Percentiles rank a stretch among this genome's conserved stretches.
These are phyloP conservation scores for Brachionus angularis DNA, from an alignment of 1,140 invertebrate species.

Conservation along the genomic window DNA sequence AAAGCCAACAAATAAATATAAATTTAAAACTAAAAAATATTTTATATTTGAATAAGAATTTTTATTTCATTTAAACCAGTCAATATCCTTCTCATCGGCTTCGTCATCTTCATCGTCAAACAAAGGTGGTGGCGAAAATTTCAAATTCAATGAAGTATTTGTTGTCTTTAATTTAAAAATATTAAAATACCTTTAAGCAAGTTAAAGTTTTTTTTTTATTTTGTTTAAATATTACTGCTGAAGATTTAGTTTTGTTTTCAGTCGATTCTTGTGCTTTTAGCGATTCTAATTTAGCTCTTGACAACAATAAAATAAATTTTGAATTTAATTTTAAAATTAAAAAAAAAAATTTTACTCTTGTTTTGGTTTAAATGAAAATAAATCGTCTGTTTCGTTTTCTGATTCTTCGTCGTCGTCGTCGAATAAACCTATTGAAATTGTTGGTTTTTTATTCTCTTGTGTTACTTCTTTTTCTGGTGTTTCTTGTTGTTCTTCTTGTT, in stretches of 20 bases:
- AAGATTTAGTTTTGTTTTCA: constrained; percentile 14
- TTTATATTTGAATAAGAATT: neutral
- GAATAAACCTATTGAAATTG: constrained; percentile 34
- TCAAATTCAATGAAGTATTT: neutral
- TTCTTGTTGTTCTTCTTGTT: neutral
- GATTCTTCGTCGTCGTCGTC: neutral
- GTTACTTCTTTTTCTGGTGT: constrained; percentile 4
- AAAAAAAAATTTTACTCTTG: constrained; percentile 6
- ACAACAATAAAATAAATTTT: neutral
- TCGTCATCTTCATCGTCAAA: constrained; percentile 34
- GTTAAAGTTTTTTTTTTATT: neutral
- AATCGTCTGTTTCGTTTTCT: neutral
- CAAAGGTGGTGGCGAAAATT: constrained; percentile 43
- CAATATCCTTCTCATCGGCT: constrained; percentile 14
- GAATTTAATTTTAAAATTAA: neutral
- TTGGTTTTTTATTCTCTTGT: constrained; percentile 44
- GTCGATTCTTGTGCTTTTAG: neutral
- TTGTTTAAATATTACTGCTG: constrained; percentile 14
- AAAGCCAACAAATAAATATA: neutral
- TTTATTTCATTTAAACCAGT: constrained; percentile 43
- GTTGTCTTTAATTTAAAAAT: neutral
- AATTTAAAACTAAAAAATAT: constrained; percentile 4
- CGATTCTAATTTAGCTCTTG: constrained; percentile 23
- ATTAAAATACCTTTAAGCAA: too few species aligned
- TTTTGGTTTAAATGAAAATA: neutral